These are phyloP conservation scores for Ciconia stormi DNA, from an alignment of 2,113 vertebrate genomes.

Conservation along the genomic window DNA sequence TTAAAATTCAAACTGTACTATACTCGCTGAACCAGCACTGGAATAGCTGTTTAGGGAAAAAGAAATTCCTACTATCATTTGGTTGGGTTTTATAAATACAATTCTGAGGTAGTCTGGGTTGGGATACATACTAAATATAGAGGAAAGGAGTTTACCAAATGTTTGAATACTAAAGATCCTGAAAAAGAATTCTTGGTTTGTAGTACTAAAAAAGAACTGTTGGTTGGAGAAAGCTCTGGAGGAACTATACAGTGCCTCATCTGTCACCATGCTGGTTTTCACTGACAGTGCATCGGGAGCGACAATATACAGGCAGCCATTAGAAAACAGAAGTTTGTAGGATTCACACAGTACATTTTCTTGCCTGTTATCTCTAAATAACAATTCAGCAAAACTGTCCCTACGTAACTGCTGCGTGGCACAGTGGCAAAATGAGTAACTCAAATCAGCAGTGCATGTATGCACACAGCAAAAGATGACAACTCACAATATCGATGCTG, in stretches of 20 bases:
- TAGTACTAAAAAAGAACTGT: background rate
- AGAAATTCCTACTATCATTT: background rate
- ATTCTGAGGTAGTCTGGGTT: background rate
- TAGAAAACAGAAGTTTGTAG: background rate
- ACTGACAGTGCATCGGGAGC: background rate
- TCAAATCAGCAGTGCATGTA: conserved; percentile 42
- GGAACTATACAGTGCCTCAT: background rate
- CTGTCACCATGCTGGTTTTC: background rate
- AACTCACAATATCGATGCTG: conserved; percentile 47
- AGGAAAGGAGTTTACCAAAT: background rate
- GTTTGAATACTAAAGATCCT: background rate
- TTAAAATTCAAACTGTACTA: background rate
- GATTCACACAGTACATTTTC: background rate
- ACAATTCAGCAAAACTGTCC: background rate
- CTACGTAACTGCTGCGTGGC: background rate
- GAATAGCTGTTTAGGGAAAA: background rate
- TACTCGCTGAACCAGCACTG: background rate
- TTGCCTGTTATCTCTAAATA: background rate
- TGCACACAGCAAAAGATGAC: conserved; percentile 63
- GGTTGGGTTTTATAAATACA: background rate
- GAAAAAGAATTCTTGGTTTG: background rate
- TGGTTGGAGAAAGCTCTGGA: background rate
- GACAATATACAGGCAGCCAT: background rate
- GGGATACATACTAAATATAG: background rate
- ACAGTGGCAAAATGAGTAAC: conserved; percentile 38